Conservation (phyloP, 2,797 vertebrate species). For the Melanotaenia pygmaea region DNA sequence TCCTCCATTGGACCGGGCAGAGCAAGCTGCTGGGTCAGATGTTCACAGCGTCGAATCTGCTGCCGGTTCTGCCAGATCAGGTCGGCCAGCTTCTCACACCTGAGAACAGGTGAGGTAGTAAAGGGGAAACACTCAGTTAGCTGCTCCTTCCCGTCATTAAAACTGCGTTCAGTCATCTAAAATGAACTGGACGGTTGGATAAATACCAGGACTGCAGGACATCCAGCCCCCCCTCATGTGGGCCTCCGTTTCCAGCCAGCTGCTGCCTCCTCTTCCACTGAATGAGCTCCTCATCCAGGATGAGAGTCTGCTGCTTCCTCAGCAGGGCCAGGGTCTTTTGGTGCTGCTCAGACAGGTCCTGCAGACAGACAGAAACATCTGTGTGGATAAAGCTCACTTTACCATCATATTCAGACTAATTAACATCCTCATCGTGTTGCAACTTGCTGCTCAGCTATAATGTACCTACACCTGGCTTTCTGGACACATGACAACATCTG, state of each 20-base stretch:
- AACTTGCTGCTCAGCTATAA: too few relatives aligned
- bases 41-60: slow-evolving; percentile 91
- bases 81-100: slow-evolving; percentile 93
- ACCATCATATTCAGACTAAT: too few relatives aligned
- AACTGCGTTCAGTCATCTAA: background rate
- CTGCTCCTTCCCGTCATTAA: background rate
- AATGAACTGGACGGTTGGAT: background rate
- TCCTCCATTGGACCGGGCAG: slow-evolving; percentile 92
- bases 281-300: slow-evolving; percentile 94
- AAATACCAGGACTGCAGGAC: slow-evolving; percentile 91
- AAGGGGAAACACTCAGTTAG: background rate
- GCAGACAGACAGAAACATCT: slow-evolving; percentile 9
- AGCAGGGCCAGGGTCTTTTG: slow-evolving; percentile 91
- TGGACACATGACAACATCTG: too few relatives aligned
- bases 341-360: slow-evolving; percentile 95
- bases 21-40: slow-evolving; percentile 93
- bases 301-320: slow-evolving; percentile 93
- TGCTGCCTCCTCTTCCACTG: slow-evolving; percentile 97
- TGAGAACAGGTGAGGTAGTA: slow-evolving; percentile 43
- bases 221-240: slow-evolving; percentile 90
- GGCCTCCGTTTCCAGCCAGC: slow-evolving; percentile 91
- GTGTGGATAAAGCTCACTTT: too few relatives aligned
- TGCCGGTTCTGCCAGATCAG: slow-evolving; percentile 96
- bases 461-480: too few relatives aligned
- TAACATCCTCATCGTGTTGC: too few relatives aligned